Base-by-base conservation (phyloP, 2,888 invertebrate genomes). In the Apodemia hepburni region DNA sequence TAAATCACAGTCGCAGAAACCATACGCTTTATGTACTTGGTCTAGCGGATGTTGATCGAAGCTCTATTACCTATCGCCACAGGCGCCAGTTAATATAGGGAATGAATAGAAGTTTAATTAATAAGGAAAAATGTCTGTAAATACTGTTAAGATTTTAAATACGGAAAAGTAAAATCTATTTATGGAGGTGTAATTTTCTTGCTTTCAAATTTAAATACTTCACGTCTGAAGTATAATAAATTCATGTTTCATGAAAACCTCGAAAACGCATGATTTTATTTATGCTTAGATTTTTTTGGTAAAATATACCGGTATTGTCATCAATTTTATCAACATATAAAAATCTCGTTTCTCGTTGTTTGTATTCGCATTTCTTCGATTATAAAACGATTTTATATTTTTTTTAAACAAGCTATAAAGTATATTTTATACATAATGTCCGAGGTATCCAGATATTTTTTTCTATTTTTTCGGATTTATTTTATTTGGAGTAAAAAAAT, bases 61-160 rank as follows among this genome's bases (percentile, higher is more conserved):
- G 54, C 11, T 27, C 22, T 15, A 54, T 54, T 27, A 54, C 54
- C 29, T 54, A 54, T 54, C 6, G 54, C 54, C 54, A 54, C 54
- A 54, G 54, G 29, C 54, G 27, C 54, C 22, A 54, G 54, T 54
- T 54, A 27, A 29, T 54, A 54, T 27, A 54, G 54, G 27, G 27
- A 54, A 54, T 54, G 54, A 29, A 54, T 54, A 54, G 54, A 29
- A 54, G 54, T 54, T 27, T 54, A 54, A 54, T 54, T 54, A 54
- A 54, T 54, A 54, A 54, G 54, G 54, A 54, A 54, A 54, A 54
- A 54, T 57, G 27, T 57, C 54, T 27, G 54, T 57, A 57, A 57
- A 57, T 29, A 27, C 54, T 57, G 54, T 57, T 57, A 29, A 57
- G 29, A 57, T 57, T 57, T 57, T 57, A 29, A 57, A 51, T 51